Conservation (phyloP, 2,113 vertebrate species). For the Coregonus clupeaformis region DNA sequence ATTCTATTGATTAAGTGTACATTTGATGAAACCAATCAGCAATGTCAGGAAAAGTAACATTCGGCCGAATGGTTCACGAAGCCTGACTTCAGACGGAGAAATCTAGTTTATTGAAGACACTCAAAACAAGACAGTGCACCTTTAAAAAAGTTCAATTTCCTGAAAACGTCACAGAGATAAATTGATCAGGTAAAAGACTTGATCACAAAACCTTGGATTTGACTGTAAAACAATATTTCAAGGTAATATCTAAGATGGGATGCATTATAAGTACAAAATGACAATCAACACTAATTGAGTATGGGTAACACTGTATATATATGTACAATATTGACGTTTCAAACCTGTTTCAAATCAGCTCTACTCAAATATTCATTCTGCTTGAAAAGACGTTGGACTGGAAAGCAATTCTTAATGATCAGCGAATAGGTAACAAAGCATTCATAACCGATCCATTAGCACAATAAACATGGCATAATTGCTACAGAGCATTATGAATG, state of each 20-base stretch:
- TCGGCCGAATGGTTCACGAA: neutral
- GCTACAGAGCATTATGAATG: no score
- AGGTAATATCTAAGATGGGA: neutral
- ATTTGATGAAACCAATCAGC: neutral
- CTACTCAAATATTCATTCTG: no score
- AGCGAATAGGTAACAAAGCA: no score
- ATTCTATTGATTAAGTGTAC: neutral
- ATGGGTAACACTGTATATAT: neutral
- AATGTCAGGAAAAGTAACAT: neutral
- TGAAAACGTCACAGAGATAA: neutral
- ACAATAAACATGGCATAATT: no score
- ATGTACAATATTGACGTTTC: neutral
- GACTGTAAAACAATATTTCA: neutral
- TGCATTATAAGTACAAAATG: neutral
- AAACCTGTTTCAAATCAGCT: no score
- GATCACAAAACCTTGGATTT: neutral
- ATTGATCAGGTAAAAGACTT: neutral
- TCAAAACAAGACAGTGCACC: slow-evolving; percentile 1
- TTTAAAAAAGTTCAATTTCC: neutral
- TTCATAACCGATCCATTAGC: no score
- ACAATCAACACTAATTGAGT: neutral
- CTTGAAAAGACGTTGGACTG: no score
- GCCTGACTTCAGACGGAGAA: neutral
- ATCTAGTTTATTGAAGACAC: neutral
- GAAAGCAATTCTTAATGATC: no score